Evolutionary conservation across 2,888 invertebrate species (phyloP), one percentile per base, ranked within the genome.

Genomic region (Andrena dorsata): DNA sequence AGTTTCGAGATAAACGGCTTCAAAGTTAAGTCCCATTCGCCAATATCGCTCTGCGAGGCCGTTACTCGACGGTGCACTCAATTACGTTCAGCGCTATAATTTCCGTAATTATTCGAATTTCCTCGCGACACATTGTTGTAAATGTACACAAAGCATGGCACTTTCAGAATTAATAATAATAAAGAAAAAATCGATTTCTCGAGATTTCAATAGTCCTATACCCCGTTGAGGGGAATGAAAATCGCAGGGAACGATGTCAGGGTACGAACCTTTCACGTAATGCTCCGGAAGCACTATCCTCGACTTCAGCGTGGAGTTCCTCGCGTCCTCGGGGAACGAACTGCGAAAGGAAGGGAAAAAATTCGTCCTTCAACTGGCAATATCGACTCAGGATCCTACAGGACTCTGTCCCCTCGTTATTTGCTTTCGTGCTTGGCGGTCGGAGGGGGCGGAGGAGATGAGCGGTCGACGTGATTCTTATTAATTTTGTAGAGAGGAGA

Each of bases 201-300:
- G n/a, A n/a, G n/a, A n/a, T n/a, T n/a, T n/a, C n/a, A n/a, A n/a
- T n/a, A n/a, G n/a, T n/a, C n/a, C n/a, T n/a, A n/a, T n/a, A n/a
- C 30, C 8, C 35, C 10, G 2, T 20, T 2, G 23, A 53, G 53
- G 23, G 26, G 20, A 4, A 0, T 56, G 20, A 10, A 23, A 26
- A 26, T 23, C 3, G 26, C 10, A 13, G 10, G 26, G 23, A 23
- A 13, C 2, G 30, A 16, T 41, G 41, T 16, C 8, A 26, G 10
- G 8, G 16, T 47, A 47, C 80, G 10, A 94, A 97, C 97, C 97
- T 96, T 97, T 97, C 79, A 97, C 96, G 95, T 97, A 97, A 94
- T 95, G 95, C 91, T 96, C 96, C 49, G 97, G 97, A 86, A 96
- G 93, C 84, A 97, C 96, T 78, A 96, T 96, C 89, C 96, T 95